Percentiles rank a stretch among this genome's conserved stretches.
These are phyloP conservation scores for Willisornis vidua DNA, from an alignment of 2,113 vertebrate genomes.

Conservation along the genomic window DNA sequence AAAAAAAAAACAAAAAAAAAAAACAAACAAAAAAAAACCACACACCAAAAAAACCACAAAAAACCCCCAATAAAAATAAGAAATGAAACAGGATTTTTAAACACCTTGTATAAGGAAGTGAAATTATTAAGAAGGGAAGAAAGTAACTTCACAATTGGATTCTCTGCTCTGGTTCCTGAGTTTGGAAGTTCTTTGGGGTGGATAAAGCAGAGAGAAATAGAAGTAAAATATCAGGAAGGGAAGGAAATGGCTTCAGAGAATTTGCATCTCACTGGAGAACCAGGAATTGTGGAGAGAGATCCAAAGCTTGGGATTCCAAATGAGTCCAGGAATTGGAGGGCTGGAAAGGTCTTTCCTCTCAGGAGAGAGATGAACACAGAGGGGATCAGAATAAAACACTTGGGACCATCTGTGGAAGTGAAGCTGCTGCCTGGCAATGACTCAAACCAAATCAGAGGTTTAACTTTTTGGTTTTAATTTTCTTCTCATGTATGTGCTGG, in stretches of 20 bases:
- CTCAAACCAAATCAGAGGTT: background rate
- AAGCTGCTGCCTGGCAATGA: background rate
- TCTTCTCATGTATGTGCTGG: background rate
- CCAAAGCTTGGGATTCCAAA: background rate
- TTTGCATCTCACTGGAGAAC: background rate
- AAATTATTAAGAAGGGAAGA: background rate
- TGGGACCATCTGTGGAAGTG: background rate
- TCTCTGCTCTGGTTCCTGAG: background rate
- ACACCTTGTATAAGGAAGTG: background rate
- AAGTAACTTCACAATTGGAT: background rate
- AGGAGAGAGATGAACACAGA: accelerated
- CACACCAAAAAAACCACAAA: background rate
- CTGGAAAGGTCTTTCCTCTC: background rate
- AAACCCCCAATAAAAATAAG: background rate
- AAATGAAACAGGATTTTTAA: background rate
- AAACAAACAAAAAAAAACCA: background rate
- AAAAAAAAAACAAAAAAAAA: background rate
- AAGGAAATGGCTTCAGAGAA: background rate
- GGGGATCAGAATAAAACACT: background rate
- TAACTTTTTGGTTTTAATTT: background rate
- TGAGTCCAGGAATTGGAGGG: background rate
- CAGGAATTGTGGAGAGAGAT: background rate
- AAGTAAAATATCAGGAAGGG: background rate
- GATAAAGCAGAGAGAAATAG: background rate
- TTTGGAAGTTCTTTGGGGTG: background rate